Percentiles rank a stretch among this genome's conserved stretches.
Conservation (phyloP, 1,140 invertebrate species). For the Metopolophium dirhodum region DNA sequence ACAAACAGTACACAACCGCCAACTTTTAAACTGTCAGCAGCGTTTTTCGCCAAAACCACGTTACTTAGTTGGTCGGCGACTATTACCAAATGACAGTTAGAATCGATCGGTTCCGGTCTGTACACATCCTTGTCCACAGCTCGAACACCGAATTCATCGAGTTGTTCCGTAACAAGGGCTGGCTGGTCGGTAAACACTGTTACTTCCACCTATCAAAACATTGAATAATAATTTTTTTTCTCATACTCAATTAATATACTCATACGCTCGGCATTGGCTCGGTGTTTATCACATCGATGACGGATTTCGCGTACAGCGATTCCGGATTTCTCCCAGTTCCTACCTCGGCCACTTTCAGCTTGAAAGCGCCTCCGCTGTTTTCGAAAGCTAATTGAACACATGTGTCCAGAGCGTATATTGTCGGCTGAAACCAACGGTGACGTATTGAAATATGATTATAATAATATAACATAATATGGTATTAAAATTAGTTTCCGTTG, state of each 20-base stretch:
- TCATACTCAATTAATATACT: not conserved
- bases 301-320: slow-evolving; percentile 66
- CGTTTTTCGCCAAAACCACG: slow-evolving; percentile 65
- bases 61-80: slow-evolving; percentile 67
- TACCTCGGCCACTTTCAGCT: slow-evolving; percentile 78
- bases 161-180: not conserved
- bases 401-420: slow-evolving; percentile 67
- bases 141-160: slow-evolving; percentile 31
- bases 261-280: slow-evolving; percentile 64
- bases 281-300: slow-evolving; percentile 68
- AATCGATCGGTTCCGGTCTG: slow-evolving; percentile 63
- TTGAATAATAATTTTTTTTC: not conserved
- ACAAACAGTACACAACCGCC: slow-evolving; percentile 80
- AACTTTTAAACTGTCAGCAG: slow-evolving; percentile 69
- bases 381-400: slow-evolving; percentile 77
- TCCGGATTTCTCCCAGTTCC: slow-evolving; percentile 70
- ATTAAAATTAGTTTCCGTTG: not conserved
- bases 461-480: not conserved
- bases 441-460: not conserved
- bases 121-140: slow-evolving; percentile 59
- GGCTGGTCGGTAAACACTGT: slow-evolving; percentile 15
- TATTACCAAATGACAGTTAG: slow-evolving; percentile 71
- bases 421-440: not conserved
- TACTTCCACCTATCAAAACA: not conserved
- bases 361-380: slow-evolving; percentile 72